Evolutionary conservation across 1,140 invertebrate species (phyloP).

Genomic region (Rhopalosiphum maidis): DNA sequence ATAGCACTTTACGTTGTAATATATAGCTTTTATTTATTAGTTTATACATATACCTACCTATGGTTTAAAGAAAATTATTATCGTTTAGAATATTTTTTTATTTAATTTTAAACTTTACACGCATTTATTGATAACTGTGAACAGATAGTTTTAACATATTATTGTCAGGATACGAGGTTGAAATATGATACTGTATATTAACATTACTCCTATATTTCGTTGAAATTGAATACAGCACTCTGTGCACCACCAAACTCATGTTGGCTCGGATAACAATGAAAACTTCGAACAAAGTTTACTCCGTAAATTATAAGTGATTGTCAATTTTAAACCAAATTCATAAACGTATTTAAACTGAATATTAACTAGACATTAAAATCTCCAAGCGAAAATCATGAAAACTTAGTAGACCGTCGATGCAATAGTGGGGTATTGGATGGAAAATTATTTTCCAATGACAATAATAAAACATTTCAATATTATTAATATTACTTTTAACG

Average conservation of each 20-base stretch:
- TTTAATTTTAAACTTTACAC: not conserved
- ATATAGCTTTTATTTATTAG: too few species aligned
- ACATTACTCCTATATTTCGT: not conserved
- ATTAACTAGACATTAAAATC: not conserved
- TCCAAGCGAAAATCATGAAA: not conserved
- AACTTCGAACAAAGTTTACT: constrained; percentile 8
- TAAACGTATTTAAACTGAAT: not conserved
- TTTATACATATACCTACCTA: too few species aligned
- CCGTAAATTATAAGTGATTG: not conserved
- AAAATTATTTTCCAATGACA: not conserved
- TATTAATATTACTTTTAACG: not conserved
- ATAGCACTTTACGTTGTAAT: too few species aligned
- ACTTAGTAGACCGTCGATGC: not conserved
- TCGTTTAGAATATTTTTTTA: not conserved
- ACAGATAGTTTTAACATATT: not conserved
- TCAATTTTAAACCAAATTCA: not conserved
- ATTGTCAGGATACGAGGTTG: not conserved
- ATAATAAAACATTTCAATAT: not conserved
- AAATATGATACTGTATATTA: not conserved
- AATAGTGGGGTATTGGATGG: not conserved
- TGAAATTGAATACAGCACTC: not conserved
- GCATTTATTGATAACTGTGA: not conserved
- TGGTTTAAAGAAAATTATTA: not conserved
- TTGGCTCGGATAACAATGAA: constrained; percentile 8
- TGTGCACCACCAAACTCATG: not conserved